Evolutionary conservation across 2,888 invertebrate species (phyloP), one percentile per base, ranked within the genome.

Genomic region (Gnatocerus cornutus): DNA sequence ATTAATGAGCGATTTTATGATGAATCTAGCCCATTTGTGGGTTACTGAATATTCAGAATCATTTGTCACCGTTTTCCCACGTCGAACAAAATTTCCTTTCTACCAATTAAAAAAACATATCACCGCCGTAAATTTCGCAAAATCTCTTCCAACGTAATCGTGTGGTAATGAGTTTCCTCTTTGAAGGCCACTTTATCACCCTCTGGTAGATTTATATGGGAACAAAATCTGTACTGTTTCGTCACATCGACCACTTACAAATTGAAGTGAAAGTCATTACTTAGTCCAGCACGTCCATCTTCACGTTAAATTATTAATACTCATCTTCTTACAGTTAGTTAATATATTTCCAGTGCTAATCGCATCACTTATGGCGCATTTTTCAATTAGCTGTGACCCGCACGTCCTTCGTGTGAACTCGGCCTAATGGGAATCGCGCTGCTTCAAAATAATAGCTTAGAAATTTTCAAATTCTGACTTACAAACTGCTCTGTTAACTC

Each of bases 311-410:
- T 72, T 73, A 75, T 74, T 73, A 75, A 74, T 75, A 73, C 73
- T 68, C 73, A 73, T 73, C 71, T 52, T 62, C 68, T 56, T 72
- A 73, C 74, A 72, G 75, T 75, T 72, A 72, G 74, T 73, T 75
- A 77, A 78, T 76, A 77, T 75, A 76, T 79, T 77, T 76, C 65
- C 74, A 65, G 73, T 74, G 74, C 75, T 78, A 78, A 78, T 78
- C 76, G 73, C 76, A 76, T 78, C 77, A 75, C 74, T 76, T 75
- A 76, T 70, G 76, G 63, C 67, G 76, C 73, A 78, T 76, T 77
- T 78, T 77, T 77, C 78, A 78, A 76, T 78, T 77, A 78, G 73
- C 70, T 59, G 63, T 77, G 76, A 76, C 76, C 76, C 73, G 66
- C 75, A 75, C 76, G 77, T 76, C 74, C 30, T 74, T 33, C 63